Conservation (phyloP, 1,140 invertebrate genomes). For the Brachionus angularis region DNA sequence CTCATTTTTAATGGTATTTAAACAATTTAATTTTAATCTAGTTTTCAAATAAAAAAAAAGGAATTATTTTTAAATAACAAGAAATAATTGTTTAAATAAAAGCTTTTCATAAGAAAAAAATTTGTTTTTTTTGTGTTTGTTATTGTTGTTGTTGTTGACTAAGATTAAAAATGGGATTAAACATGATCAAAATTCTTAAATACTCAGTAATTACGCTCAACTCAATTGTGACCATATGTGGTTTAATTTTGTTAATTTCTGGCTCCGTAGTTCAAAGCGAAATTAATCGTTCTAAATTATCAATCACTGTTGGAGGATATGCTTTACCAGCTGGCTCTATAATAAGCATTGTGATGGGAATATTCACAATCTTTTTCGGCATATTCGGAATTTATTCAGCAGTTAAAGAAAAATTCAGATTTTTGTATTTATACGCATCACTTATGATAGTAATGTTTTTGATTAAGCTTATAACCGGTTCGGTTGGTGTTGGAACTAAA, state of each 20-base stretch:
- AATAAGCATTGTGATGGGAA: slow-evolving; percentile 1
- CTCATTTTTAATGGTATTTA: no score
- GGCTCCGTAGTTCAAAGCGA: slow-evolving; percentile 1
- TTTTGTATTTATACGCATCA: neutral
- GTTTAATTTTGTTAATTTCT: neutral
- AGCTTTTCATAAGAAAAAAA: no score
- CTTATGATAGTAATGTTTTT: slow-evolving; percentile 14
- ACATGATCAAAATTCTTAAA: slow-evolving; percentile 25
- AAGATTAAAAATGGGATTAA: no score
- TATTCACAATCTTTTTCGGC: neutral
- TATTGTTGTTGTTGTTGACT: no score
- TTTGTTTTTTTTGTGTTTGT: no score
- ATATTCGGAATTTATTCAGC: slow-evolving; percentile 2
- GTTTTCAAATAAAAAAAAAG: no score
- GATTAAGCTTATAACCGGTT: slow-evolving; percentile 9
- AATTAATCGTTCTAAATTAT: neutral
- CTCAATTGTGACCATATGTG: neutral
- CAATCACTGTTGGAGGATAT: slow-evolving; percentile 8
- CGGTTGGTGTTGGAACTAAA: neutral
- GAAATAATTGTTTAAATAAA: no score
- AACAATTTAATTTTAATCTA: no score
- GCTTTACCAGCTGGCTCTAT: slow-evolving; percentile 1
- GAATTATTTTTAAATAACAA: no score
- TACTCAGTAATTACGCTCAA: slow-evolving; percentile 20
- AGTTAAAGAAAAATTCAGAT: slow-evolving; percentile 33